These are phyloP conservation scores for Micromesistius poutassou DNA, from an alignment of 2,797 vertebrate species.

Conservation along the genomic window DNA sequence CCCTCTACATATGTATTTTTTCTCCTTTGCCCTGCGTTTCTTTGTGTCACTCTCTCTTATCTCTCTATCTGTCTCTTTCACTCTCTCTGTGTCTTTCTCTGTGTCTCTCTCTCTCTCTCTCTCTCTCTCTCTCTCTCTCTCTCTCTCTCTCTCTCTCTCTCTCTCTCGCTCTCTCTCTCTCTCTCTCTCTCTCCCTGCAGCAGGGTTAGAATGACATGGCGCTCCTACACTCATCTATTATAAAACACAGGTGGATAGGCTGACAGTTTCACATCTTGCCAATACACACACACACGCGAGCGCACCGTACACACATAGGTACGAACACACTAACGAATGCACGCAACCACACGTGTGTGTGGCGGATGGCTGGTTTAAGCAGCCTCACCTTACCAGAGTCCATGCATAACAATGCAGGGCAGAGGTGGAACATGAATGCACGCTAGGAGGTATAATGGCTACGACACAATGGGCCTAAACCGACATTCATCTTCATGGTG, in stretches of 20 bases:
- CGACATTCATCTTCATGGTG: neutral
- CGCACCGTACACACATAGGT: slow-evolving; percentile 1
- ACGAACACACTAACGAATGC: neutral
- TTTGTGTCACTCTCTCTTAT: neutral
- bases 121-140: slow-evolving; percentile 49
- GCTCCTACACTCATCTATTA: slow-evolving; percentile 73
- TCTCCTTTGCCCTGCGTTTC: neutral
- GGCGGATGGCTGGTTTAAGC: too few relatives aligned
- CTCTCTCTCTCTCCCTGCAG: slow-evolving; percentile 16
- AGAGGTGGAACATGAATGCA: neutral
- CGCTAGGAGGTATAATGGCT: too few relatives aligned
- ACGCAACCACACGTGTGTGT: neutral
- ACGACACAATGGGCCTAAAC: too few relatives aligned
- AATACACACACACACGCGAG: slow-evolving; percentile 9
- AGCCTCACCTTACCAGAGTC: too few relatives aligned
- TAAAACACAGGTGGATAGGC: slow-evolving; percentile 50
- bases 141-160: slow-evolving; percentile 26
- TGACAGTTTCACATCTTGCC: slow-evolving; percentile 40
- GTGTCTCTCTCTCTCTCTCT: neutral
- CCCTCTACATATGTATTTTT: neutral
- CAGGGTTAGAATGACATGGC: slow-evolving; percentile 64
- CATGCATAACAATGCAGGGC: neutral
- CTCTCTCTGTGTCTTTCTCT: neutral
- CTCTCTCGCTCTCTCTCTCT: slow-evolving; percentile 45
- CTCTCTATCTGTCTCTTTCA: slow-evolving; percentile 33